Conservation (phyloP, 1,140 invertebrate species). For the Eupeodes corollae region DNA sequence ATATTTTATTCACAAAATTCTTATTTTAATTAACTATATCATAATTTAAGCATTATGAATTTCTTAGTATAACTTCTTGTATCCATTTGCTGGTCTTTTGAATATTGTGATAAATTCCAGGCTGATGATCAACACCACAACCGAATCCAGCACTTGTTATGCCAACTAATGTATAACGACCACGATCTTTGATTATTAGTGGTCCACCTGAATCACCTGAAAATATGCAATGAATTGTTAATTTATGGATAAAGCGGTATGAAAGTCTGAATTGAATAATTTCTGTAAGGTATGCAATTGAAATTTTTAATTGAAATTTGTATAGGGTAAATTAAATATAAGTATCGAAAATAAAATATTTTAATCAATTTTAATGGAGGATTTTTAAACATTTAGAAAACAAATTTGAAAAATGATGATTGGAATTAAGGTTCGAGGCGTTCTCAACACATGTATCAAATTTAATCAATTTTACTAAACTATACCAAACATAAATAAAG, state of each 20-base stretch:
- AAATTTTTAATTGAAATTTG: not conserved
- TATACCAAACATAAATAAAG: too few relatives aligned
- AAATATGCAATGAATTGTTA: not conserved
- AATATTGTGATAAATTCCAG: conserved; percentile 74
- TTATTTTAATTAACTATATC: not conserved
- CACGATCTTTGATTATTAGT: conserved; percentile 48
- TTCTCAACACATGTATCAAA: too few relatives aligned
- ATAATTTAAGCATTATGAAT: conserved; percentile 7
- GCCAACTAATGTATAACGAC: conserved; percentile 66
- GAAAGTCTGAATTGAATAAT: not conserved
- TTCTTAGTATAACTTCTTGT: conserved; percentile 36
- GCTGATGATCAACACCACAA: conserved; percentile 73
- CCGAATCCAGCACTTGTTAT: conserved; percentile 80
- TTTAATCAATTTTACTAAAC: too few relatives aligned
- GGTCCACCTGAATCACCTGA: conserved; percentile 76
- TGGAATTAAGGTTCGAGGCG: too few relatives aligned
- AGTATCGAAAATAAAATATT: too few relatives aligned
- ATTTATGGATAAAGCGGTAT: not conserved
- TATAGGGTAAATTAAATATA: too few relatives aligned
- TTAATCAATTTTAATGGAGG: too few relatives aligned
- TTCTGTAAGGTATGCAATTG: conserved; percentile 14
- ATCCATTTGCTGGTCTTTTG: conserved; percentile 62
- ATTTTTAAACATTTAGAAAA: too few relatives aligned
- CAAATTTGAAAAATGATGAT: too few relatives aligned
- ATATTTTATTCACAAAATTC: not conserved